Percentiles rank a stretch among this genome's conserved stretches.
These are phyloP conservation scores for Archilochus colubris DNA, from an alignment of 2,113 vertebrate genomes.

Conservation along the genomic window DNA sequence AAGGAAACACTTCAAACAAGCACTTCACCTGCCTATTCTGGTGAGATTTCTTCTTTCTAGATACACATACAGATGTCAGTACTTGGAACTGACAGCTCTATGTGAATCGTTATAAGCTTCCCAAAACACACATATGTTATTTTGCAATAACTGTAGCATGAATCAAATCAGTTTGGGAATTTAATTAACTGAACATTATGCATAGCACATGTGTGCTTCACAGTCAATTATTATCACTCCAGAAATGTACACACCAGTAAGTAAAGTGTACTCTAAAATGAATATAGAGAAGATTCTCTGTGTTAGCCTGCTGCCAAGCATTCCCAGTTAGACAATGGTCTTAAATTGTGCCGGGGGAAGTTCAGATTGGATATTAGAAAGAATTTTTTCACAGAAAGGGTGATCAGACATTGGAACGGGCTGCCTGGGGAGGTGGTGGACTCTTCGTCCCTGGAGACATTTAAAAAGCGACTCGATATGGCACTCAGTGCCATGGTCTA, in stretches of 20 bases:
- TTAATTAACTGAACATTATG: background rate
- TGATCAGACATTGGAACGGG: too few species aligned
- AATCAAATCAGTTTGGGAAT: background rate
- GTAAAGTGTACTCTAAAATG: background rate
- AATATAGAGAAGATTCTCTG: background rate
- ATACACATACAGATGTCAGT: background rate
- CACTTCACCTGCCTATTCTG: background rate
- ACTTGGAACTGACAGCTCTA: background rate
- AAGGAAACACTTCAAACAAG: background rate
- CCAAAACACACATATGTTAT: background rate
- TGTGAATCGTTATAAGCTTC: background rate
- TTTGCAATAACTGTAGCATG: background rate
- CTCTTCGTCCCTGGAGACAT: too few species aligned
- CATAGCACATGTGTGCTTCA: background rate
- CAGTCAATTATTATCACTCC: background rate
- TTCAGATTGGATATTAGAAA: too few species aligned
- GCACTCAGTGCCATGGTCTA: too few species aligned
- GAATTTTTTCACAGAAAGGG: too few species aligned
- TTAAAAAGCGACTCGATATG: too few species aligned
- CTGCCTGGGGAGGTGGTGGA: too few species aligned
- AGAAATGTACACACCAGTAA: background rate
- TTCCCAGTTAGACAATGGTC: background rate
- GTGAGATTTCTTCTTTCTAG: background rate
- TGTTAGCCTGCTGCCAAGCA: background rate
- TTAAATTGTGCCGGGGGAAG: too few species aligned